Evolutionary conservation across 1,140 invertebrate species (phyloP).

Genomic region (Saxidomus purpurata): DNA sequence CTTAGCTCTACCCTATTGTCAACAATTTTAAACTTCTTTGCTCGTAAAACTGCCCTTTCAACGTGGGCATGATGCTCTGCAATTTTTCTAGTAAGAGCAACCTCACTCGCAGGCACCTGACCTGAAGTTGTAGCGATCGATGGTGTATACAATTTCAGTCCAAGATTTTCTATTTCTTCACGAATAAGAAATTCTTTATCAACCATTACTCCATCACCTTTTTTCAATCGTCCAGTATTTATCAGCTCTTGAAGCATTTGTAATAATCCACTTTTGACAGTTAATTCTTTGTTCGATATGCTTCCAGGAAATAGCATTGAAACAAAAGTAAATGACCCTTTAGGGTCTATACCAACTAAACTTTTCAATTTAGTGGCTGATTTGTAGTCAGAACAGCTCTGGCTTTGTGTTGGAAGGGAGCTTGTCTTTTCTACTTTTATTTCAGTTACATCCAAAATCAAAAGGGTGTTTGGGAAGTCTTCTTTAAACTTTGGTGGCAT

Average conservation of each 20-base stretch:
- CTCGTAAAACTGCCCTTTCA: no score
- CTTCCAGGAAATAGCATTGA: slow-evolving; percentile 65
- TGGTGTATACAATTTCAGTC: slow-evolving; percentile 48
- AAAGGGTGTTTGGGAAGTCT: slow-evolving; percentile 51
- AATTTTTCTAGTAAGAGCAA: no score
- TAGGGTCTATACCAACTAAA: slow-evolving; percentile 56
- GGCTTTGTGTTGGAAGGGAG: slow-evolving; percentile 32
- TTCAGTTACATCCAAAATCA: slow-evolving; percentile 69
- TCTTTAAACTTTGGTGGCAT: no score
- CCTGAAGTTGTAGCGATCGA: slow-evolving; percentile 32
- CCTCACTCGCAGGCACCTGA: slow-evolving; percentile 59
- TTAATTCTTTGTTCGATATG: slow-evolving; percentile 64
- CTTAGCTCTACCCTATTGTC: no score
- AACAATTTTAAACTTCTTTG: no score
- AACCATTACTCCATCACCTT: slow-evolving; percentile 56
- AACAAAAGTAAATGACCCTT: no score
- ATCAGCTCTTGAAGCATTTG: slow-evolving; percentile 18
- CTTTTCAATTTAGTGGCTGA: no score
- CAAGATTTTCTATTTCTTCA: slow-evolving; percentile 47
- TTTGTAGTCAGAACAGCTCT: slow-evolving; percentile 56
- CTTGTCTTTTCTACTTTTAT: slow-evolving; percentile 57
- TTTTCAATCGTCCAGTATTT: background rate
- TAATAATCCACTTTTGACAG: slow-evolving; percentile 61
- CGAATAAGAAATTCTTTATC: no score
- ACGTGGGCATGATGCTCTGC: no score